phyloP scores from a whole-genome alignment of 2,888 invertebrate genomes.

The Drosophila kuntzei region DNA sequence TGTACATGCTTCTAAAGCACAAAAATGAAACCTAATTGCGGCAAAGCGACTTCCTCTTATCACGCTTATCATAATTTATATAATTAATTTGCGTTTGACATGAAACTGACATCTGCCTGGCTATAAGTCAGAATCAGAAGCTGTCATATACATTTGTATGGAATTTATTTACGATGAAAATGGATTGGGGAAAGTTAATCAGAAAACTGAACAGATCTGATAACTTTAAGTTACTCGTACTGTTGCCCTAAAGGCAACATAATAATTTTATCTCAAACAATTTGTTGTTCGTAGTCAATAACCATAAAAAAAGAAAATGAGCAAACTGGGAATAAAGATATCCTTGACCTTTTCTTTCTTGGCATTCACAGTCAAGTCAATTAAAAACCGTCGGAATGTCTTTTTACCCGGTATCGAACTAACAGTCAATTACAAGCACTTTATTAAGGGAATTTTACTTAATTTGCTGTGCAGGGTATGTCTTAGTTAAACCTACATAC shows the following conservation, averaged over 20 bases:
- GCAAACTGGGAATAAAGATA: not conserved
- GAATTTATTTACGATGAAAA: too few relatives aligned
- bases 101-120: too few relatives aligned
- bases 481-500: not conserved
- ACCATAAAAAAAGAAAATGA: not conserved
- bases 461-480: not conserved
- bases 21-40: slow-evolving; percentile 8
- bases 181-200: not conserved
- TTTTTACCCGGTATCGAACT: not conserved
- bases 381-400: not conserved
- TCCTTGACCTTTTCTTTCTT: too few relatives aligned
- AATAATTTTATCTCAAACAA: too few relatives aligned
- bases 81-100: too few relatives aligned
- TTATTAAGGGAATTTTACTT: not conserved
- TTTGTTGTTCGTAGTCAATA: not conserved
- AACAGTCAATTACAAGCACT: not conserved
- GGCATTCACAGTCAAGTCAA: not conserved
- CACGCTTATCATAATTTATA: not conserved
- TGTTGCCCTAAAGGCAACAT: too few relatives aligned
- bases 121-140: too few relatives aligned
- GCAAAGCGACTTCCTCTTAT: not conserved
- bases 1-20: slow-evolving; percentile 6
- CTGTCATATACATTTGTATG: too few relatives aligned
- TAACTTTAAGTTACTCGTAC: not conserved
- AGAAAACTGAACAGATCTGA: not conserved